Conservation (phyloP, 2,113 vertebrate species). For the Diadophis punctatus region DNA sequence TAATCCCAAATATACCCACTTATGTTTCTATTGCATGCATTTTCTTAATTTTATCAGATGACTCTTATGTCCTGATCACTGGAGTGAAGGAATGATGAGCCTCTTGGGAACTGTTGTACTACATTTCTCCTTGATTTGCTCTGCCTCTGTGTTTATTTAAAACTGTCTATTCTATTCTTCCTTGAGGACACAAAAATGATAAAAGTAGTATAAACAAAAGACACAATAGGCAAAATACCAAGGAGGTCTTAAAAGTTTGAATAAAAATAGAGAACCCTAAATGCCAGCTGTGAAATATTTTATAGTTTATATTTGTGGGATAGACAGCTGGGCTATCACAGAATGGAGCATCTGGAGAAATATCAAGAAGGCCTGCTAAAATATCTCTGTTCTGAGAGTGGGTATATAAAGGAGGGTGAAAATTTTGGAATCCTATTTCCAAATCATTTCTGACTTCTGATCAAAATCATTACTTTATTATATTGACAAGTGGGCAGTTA, state of each 20-base stretch:
- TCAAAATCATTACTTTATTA: background rate
- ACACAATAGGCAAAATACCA: background rate
- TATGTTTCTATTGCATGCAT: background rate
- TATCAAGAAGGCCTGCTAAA: background rate
- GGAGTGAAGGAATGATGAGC: background rate
- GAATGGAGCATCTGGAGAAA: background rate
- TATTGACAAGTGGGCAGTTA: background rate
- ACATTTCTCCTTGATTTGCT: background rate
- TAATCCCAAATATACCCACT: background rate
- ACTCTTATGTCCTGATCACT: background rate
- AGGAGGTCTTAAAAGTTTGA: background rate
- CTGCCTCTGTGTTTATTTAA: background rate
- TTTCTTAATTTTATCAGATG: background rate
- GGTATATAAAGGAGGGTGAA: background rate
- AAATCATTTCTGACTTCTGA: background rate
- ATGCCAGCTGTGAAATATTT: background rate
- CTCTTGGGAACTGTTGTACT: background rate
- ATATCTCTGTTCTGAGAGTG: background rate
- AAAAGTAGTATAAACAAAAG: background rate
- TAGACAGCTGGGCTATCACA: background rate
- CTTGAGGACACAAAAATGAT: background rate
- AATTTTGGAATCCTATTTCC: background rate
- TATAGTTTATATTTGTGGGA: background rate
- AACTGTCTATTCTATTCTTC: background rate
- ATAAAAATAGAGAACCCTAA: background rate